These are phyloP conservation scores for Halcyon chelicuti DNA, from an alignment of 2,797 vertebrate genomes.

Conservation along the genomic window DNA sequence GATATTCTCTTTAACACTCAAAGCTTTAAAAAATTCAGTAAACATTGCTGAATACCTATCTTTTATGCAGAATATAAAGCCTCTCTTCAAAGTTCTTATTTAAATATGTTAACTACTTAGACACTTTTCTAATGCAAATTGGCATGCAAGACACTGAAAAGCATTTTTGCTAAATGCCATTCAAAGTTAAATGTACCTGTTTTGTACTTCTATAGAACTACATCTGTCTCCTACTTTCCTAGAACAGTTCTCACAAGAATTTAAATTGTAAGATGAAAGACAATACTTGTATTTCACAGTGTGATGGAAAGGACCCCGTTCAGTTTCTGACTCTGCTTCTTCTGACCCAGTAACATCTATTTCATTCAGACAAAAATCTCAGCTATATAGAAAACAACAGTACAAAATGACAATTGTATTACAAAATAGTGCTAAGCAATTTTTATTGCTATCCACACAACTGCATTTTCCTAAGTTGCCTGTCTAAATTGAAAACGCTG, in stretches of 20 bases:
- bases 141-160: constrained; percentile 49
- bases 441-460: neutral
- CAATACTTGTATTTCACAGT: neutral
- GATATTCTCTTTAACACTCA: neutral
- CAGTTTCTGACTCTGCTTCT: neutral
- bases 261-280: constrained; percentile 38
- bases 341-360: neutral
- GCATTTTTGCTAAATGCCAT: constrained; percentile 29
- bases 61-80: constrained; percentile 36
- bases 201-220: constrained; percentile 39
- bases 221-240: neutral
- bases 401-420: neutral
- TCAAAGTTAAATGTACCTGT: constrained; percentile 52
- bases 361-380: neutral
- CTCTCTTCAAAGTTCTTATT: constrained; percentile 45
- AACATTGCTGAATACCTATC: constrained; percentile 38
- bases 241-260: constrained; percentile 33
- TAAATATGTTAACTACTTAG: constrained; percentile 64
- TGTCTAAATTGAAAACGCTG: neutral
- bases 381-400: neutral
- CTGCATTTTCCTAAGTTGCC: neutral
- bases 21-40: constrained; percentile 16
- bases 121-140: constrained; percentile 62
- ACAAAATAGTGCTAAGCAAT: neutral
- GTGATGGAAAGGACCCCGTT: neutral